Percentiles rank a stretch among this genome's conserved stretches.
phyloP scores from a whole-genome alignment of 2,888 invertebrate species.

The Steinernema hermaphroditum region DNA sequence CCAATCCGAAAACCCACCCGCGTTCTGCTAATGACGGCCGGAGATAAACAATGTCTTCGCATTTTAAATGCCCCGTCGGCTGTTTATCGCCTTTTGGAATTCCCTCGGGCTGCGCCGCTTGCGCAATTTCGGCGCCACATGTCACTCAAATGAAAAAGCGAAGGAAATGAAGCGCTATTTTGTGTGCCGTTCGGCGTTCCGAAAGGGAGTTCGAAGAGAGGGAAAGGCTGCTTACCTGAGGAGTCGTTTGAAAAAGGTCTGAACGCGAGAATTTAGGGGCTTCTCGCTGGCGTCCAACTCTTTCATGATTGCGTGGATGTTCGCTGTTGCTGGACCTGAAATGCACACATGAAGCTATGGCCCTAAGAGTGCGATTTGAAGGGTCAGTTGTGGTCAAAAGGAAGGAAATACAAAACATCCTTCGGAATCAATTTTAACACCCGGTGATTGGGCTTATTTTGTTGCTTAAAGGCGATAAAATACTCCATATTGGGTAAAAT shows the following conservation, averaged over 20 bases:
- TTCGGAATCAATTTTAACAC: no score
- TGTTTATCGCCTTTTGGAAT: constrained; percentile 16
- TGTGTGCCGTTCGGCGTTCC: constrained; percentile 70
- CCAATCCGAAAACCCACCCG: no score
- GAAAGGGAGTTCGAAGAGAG: constrained; percentile 69
- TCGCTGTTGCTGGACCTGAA: constrained; percentile 56
- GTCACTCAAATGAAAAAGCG: constrained; percentile 14
- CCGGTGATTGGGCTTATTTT: no score
- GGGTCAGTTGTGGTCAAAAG: no score
- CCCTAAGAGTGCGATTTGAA: no score
- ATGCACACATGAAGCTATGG: not conserved
- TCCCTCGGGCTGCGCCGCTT: constrained; percentile 15
- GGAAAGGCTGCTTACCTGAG: constrained; percentile 44
- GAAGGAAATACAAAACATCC: no score
- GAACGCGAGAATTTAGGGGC: constrained; percentile 54
- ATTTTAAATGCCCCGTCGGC: not conserved
- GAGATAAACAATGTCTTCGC: not conserved
- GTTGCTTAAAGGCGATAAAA: no score
- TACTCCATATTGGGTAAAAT: no score
- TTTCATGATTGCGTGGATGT: constrained; percentile 55
- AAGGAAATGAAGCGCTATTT: not conserved
- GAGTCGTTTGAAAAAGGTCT: constrained; percentile 58
- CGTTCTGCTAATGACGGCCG: constrained; percentile 73
- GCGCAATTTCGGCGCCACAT: constrained; percentile 12
- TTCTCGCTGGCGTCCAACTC: constrained; percentile 57